A percentile compares a stretch with the other conserved stretches of the same genome.
Evolutionary conservation across 2,888 invertebrate genomes (phyloP).

Genomic region (Pristionchus entomophagus): DNA sequence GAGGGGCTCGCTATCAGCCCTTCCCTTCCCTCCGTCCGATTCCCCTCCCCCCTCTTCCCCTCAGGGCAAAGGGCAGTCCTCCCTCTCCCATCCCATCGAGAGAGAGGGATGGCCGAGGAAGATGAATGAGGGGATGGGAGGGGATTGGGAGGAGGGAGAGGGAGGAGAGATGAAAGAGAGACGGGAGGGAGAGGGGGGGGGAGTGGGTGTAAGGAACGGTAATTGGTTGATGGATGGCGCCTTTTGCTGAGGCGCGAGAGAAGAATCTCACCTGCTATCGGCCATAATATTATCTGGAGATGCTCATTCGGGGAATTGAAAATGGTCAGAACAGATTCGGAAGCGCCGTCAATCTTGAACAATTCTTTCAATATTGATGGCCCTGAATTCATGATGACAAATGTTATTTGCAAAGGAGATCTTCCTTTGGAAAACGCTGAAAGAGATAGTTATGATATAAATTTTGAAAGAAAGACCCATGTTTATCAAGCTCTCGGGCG

Average conservation of each 20-base stretch:
- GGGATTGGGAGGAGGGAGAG: background rate
- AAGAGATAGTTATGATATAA: too few relatives aligned
- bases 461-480: background rate
- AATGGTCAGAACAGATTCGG: too few relatives aligned
- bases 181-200: background rate
- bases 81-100: background rate
- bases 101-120: background rate
- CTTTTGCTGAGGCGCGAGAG: too few relatives aligned
- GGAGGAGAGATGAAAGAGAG: background rate
- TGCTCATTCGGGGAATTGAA: too few relatives aligned
- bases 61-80: background rate
- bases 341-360: too few relatives aligned
- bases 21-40: background rate
- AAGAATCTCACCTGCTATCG: too few relatives aligned
- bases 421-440: too few relatives aligned
- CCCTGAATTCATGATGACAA: too few relatives aligned
- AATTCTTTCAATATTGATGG: too few relatives aligned
- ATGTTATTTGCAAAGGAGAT: too few relatives aligned
- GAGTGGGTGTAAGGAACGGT: slow-evolving; percentile 19
- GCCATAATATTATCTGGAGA: too few relatives aligned
- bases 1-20: background rate
- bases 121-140: background rate
- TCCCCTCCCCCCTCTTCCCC: background rate
- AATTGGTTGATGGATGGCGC: slow-evolving; percentile 22
- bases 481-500: slow-evolving; percentile 16